Evolutionary conservation across 1,140 invertebrate genomes (phyloP).

Genomic region (Platyura marginata): DNA sequence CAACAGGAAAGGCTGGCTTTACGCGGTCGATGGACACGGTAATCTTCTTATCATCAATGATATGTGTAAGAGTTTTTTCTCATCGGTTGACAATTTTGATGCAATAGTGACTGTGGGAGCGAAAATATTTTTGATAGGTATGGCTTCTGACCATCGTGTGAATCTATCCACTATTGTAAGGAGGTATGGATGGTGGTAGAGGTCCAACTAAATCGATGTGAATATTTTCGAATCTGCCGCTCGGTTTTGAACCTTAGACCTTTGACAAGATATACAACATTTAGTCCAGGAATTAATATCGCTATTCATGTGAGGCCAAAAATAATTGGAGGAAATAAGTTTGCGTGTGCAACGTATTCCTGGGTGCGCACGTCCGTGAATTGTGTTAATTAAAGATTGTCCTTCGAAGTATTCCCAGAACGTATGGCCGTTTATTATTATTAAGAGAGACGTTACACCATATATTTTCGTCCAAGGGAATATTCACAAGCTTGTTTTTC

Average conservation of each 20-base stretch:
- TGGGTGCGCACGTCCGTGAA: conserved; percentile 13
- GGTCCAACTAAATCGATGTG: conserved; percentile 17
- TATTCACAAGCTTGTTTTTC: conserved; percentile 7
- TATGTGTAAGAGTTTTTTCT: conserved; percentile 9
- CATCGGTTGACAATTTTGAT: conserved; percentile 8
- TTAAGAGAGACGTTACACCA: background rate
- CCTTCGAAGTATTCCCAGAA: conserved; percentile 8
- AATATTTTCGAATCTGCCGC: conserved; percentile 10
- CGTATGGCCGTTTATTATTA: conserved; percentile 7
- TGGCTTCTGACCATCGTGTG: conserved; percentile 22
- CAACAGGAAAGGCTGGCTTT: conserved; percentile 5
- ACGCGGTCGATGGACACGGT: conserved; percentile 7
- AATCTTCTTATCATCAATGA: conserved; percentile 2
- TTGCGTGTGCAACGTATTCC: conserved; percentile 7
- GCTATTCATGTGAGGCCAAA: conserved; percentile 15
- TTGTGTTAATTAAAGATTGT: conserved; percentile 10
- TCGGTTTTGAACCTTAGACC: conserved; percentile 10
- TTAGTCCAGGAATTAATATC: conserved; percentile 4
- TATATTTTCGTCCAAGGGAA: background rate
- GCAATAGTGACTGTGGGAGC: conserved; percentile 13
- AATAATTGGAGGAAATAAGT: conserved; percentile 8
- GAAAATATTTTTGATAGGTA: conserved; percentile 15
- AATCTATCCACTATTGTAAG: conserved; percentile 16
- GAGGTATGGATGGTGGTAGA: conserved; percentile 9
- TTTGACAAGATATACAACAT: conserved; percentile 13